These are phyloP conservation scores for Gambusia yucatana DNA, from an alignment of 2,797 vertebrate genomes.

Conservation along the genomic window DNA sequence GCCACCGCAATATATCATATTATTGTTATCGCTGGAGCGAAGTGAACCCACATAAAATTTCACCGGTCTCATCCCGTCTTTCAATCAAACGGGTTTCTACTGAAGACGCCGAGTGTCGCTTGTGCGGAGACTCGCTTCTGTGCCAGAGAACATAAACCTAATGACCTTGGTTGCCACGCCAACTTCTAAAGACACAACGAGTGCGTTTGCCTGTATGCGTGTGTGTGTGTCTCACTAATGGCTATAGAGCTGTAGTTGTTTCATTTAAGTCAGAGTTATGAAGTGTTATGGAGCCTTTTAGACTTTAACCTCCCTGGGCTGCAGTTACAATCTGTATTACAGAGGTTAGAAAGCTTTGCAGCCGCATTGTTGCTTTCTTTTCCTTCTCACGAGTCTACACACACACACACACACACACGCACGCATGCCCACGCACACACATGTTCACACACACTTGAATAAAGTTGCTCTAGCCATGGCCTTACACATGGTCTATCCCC, in stretches of 20 bases:
- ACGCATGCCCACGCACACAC: neutral
- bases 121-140: conserved; percentile 45
- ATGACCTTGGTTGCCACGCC: conserved; percentile 69
- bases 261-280: conserved; percentile 78
- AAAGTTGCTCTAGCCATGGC: conserved; percentile 37
- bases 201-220: conserved; percentile 29
- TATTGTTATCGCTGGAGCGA: neutral
- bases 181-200: conserved; percentile 58
- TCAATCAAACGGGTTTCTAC: conserved; percentile 56
- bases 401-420: conserved; percentile 7
- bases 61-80: neutral
- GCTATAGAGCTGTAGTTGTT: conserved; percentile 74
- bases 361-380: conserved; percentile 46
- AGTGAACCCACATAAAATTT: neutral
- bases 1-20: neutral
- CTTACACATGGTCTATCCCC: conserved; percentile 64
- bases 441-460: conserved; percentile 10
- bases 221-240: conserved; percentile 61
- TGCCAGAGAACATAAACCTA: conserved; percentile 67
- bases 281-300: conserved; percentile 74
- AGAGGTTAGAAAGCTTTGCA: conserved; percentile 67
- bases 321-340: conserved; percentile 79
- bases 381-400: conserved; percentile 3
- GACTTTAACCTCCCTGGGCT: conserved; percentile 69
- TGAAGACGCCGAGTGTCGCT: conserved; percentile 53